Evolutionary conservation across 2,797 vertebrate genomes (phyloP).

Genomic region (Sorex maritimensis): DNA sequence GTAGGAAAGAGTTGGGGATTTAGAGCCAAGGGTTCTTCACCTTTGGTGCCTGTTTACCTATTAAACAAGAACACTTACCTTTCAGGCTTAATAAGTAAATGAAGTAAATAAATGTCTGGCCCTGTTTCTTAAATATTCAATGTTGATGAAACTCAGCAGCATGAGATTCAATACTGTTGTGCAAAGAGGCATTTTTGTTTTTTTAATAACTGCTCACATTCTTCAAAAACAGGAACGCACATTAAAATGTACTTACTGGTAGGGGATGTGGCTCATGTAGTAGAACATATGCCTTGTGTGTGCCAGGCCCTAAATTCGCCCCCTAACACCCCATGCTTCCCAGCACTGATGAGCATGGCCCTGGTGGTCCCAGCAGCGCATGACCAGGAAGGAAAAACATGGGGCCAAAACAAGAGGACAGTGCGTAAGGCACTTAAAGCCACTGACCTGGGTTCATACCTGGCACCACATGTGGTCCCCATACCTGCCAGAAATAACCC

Average conservation of each 20-base stretch:
- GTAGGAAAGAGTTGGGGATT: neutral
- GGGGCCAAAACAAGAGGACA: no score
- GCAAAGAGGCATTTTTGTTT: neutral
- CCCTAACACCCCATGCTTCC: no score
- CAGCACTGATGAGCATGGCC: no score
- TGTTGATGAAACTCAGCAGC: neutral
- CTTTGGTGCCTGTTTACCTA: slow-evolving; percentile 4
- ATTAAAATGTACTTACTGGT: slow-evolving; percentile 22
- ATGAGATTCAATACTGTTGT: slow-evolving; percentile 36
- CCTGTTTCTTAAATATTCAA: slow-evolving; percentile 22
- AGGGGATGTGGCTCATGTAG: no score
- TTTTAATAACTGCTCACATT: slow-evolving; percentile 43
- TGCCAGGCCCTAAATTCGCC: no score
- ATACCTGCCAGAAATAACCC: no score
- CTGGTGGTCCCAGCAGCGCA: no score
- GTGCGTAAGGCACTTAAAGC: no score
- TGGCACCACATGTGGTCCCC: no score
- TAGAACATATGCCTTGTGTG: no score
- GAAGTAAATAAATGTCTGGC: slow-evolving; percentile 14
- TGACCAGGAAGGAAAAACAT: no score
- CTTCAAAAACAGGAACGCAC: slow-evolving; percentile 23
- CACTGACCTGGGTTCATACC: no score
- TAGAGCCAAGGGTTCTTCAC: neutral
- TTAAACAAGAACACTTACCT: slow-evolving; percentile 58
- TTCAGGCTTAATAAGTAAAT: slow-evolving; percentile 35